Percentiles rank a stretch among this genome's conserved stretches.
Evolutionary conservation across 2,113 vertebrate genomes (phyloP).

Genomic region (Gnathonemus longibarbis): DNA sequence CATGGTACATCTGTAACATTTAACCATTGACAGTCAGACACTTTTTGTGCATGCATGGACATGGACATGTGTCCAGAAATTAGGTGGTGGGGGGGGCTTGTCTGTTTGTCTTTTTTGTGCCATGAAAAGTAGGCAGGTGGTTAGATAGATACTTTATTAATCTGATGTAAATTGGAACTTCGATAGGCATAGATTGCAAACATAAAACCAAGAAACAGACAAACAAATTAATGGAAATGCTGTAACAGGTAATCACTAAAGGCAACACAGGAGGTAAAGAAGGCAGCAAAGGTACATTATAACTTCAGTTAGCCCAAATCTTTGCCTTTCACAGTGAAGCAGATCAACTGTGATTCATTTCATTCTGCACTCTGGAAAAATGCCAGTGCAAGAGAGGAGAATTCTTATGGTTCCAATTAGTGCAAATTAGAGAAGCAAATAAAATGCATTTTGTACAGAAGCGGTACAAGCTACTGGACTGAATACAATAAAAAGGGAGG

Average conservation of each 20-base stretch:
- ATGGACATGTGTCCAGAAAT: background rate
- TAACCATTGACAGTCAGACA: background rate
- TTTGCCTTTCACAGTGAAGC: constrained; percentile 46
- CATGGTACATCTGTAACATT: background rate
- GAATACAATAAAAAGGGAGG: background rate
- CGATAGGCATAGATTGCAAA: background rate
- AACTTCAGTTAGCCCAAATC: constrained; percentile 46
- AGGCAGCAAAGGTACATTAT: constrained; percentile 38
- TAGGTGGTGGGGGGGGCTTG: background rate
- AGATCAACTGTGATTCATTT: constrained; percentile 68
- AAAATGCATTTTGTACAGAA: background rate
- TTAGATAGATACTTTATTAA: background rate
- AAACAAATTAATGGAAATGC: background rate
- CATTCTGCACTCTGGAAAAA: constrained; percentile 60
- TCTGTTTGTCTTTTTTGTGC: too few relatives aligned
- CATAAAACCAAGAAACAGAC: background rate
- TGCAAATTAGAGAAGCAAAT: too few relatives aligned
- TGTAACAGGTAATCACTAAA: background rate
- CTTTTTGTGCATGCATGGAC: background rate
- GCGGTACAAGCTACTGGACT: too few relatives aligned
- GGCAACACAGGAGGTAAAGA: background rate
- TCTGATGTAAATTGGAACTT: background rate
- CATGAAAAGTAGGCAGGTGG: background rate
- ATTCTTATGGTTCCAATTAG: constrained; percentile 49
- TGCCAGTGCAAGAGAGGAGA: constrained; percentile 73